phyloP scores from a whole-genome alignment of 2,113 vertebrate species.

The Pseudopipra pipra region DNA sequence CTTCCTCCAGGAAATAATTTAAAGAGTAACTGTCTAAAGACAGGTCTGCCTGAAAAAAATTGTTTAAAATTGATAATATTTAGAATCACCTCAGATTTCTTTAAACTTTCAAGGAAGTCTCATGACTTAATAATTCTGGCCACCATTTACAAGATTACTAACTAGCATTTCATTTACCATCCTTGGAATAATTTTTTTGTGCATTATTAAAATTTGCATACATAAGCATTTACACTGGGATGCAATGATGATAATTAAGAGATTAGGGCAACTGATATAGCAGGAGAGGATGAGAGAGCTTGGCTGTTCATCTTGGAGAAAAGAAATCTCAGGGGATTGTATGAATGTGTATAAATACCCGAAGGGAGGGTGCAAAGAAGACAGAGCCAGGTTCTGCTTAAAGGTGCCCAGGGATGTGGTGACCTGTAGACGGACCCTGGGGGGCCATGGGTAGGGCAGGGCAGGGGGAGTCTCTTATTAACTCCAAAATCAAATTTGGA shows the following conservation, averaged over 20 bases:
- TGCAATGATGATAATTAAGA: neutral
- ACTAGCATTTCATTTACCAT: neutral
- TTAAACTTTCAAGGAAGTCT: neutral
- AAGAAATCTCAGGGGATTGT: neutral
- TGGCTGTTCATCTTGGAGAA: neutral
- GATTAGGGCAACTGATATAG: neutral
- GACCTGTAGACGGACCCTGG: neutral
- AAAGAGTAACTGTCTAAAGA: neutral
- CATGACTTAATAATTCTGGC: neutral
- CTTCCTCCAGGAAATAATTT: neutral
- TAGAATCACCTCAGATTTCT: neutral
- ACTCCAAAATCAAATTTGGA: neutral
- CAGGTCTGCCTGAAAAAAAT: neutral
- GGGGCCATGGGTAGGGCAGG: neutral
- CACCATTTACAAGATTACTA: neutral
- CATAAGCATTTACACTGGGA: neutral
- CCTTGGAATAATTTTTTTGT: neutral
- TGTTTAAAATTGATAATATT: neutral
- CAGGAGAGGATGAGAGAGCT: neutral
- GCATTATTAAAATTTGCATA: neutral
- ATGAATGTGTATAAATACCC: neutral
- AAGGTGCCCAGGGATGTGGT: no score
- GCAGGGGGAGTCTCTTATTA: neutral
- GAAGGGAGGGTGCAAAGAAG: neutral
- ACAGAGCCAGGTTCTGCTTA: neutral